phyloP scores from a whole-genome alignment of 2,113 vertebrate genomes.

The Syrrhaptes paradoxus region DNA sequence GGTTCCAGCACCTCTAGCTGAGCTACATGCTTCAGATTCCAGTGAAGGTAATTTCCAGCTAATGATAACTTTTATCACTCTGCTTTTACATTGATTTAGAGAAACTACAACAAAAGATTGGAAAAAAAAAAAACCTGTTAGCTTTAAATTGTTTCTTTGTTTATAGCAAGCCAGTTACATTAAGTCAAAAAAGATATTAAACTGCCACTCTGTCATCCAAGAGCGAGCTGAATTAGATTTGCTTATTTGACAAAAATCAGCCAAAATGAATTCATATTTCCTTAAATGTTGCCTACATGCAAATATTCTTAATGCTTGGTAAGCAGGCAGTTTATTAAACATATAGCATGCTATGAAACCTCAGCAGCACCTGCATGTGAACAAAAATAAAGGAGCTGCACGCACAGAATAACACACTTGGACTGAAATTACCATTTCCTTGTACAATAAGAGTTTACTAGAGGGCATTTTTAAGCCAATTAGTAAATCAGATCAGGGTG shows the following conservation, averaged over 20 bases:
- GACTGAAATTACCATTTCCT: background rate
- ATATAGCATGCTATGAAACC: background rate
- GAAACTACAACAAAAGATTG: background rate
- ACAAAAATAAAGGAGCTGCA: background rate
- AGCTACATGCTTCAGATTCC: background rate
- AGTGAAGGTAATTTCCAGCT: slow-evolving; percentile 25
- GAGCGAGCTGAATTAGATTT: background rate
- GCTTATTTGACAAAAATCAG: slow-evolving; percentile 25
- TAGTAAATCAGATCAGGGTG: slow-evolving; percentile 7
- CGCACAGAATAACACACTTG: background rate
- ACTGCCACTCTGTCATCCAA: background rate
- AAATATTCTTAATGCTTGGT: background rate
- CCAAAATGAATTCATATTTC: background rate
- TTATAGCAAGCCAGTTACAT: slow-evolving; percentile 8
- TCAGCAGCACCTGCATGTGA: background rate
- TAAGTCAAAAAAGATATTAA: slow-evolving; percentile 27
- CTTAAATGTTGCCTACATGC: background rate
- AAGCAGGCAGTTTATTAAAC: background rate
- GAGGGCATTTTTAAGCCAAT: background rate
- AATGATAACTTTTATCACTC: slow-evolving; percentile 5
- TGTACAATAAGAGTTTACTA: background rate
- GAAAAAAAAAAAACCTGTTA: background rate
- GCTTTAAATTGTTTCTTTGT: background rate
- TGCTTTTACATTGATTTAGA: background rate
- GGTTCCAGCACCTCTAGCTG: background rate